Base-by-base conservation (phyloP, 2,888 invertebrate species). In the Drosophila gaucha region DNA sequence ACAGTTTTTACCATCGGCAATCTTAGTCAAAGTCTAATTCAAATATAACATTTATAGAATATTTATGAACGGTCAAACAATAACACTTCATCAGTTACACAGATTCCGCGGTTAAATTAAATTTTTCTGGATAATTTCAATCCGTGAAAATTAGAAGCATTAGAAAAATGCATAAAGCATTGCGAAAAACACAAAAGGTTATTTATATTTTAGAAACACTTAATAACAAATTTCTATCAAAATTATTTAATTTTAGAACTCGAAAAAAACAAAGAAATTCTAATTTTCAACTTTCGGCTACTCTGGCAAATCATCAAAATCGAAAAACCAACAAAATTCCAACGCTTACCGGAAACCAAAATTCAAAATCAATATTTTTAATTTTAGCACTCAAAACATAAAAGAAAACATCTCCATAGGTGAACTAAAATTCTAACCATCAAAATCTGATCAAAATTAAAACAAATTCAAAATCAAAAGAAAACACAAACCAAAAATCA, bases 201-300 rank as follows among this genome's bases (percentile, higher is more conserved):
- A 30, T n/a, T 30, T 20, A 44, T n/a, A 18, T 8, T 28, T 44
- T 44, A 30, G 28, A 28, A n/a, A 36, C 20, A 16, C 8, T 18
- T 26, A 31, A 28, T 70, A 80, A 79, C 60, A 44, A 30, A 55
- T 50, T 1, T 47, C 28, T 54, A 62, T 54, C 31, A 18, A 80
- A 80, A 84, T 80, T 80, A 43, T 72, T 80, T 59, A 26, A 65
- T 70, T 75, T 73, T 58, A 78, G 55, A 70, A 46, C 65, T 50
- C 44, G 43, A 60, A 49, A 51, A 38, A 12, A 49, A 56, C 44
- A 64, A 72, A 64, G 28, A 62, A 56, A 59, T 74, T 56, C 52
- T 51, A 75, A 65, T 73, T 73, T 78, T 26, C 70, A 68, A 49
- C 78, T 83, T 83, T 83, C 78, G 82, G 75, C 86, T 64, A 35